Base-by-base conservation (phyloP, 2,888 invertebrate species). In the Xestia xanthographa region DNA sequence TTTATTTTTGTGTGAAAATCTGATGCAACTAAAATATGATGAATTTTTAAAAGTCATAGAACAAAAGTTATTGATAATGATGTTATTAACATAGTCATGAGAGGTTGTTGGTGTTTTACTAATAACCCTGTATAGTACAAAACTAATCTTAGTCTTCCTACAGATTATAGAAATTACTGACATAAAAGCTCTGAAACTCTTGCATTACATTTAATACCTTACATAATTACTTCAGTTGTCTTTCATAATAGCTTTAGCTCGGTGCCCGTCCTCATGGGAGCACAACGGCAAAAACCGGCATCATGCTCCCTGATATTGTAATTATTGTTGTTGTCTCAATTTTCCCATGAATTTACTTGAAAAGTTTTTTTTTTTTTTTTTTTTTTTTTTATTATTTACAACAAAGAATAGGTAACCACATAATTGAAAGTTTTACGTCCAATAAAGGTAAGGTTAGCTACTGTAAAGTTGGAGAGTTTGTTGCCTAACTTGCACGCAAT, bases 241-340 rank as follows among this genome's bases (percentile, higher is more conserved):
- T 83, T 84, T 84, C 75, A 65, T 87, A 87, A 86, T 86, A 79
- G 79, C 77, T 79, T 86, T 84, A 67, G 80, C 81, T 73, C 65
- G 66, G 58, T 66, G 66, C 58, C 45, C 63, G 69, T 86, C 78
- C 41, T 62, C 72, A 43, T 50, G 77, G 68, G 58, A 82, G 53
- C 38, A 56, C 45, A 67, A 53, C 43, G 56, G 41, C 50, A 79
- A 78, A 76, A 76, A 66, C 50, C 48, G 43, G 41, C 43, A 62
- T 73, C 70, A 73, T 73, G 50, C 20, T 56, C 60, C 48, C 68
- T 53, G 34, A 48, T 77, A 50, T 83, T 73, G 45, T 83, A 58
- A 77, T 85, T 71, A 60, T 68, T 73, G 9, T 67, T 70, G 48
- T 68, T 73, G n/a, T 43, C 26, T 78, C 45, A 65, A 65, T 72